Percentiles rank a stretch among this genome's conserved stretches.
Evolutionary conservation across 2,113 vertebrate species (phyloP).

Genomic region (Polypterus bichir): DNA sequence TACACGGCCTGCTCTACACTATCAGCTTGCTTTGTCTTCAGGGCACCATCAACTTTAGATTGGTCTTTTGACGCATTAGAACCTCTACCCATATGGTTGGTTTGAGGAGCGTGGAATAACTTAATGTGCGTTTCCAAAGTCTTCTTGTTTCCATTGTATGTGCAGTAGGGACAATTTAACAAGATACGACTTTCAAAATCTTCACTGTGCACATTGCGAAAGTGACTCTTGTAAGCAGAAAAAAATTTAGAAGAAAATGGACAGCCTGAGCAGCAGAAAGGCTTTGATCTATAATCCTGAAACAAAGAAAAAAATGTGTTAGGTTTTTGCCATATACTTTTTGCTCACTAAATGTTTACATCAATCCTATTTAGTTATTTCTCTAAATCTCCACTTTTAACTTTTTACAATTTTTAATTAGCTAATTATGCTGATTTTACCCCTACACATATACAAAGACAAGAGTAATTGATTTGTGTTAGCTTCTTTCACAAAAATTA

Average conservation of each 20-base stretch:
- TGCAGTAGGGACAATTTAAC: slow-evolving; percentile 97
- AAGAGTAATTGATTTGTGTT: too few species aligned
- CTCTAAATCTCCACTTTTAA: too few species aligned
- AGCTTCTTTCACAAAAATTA: too few species aligned
- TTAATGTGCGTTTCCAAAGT: slow-evolving; percentile 98
- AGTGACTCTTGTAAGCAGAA: slow-evolving; percentile 98
- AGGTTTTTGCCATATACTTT: too few species aligned
- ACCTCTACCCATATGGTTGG: slow-evolving; percentile 62
- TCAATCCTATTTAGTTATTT: too few species aligned
- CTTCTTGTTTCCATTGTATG: slow-evolving; percentile 98
- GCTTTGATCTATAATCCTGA: slow-evolving; percentile 95
- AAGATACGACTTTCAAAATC: slow-evolving; percentile 97
- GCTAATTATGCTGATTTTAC: too few species aligned
- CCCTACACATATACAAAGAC: too few species aligned
- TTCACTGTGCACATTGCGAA: slow-evolving; percentile 95
- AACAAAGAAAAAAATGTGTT: slow-evolving; percentile 14
- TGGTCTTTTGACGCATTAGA: slow-evolving; percentile 78
- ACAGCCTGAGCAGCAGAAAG: slow-evolving; percentile 97
- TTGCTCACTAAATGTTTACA: too few species aligned
- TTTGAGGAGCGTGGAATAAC: slow-evolving; percentile 89
- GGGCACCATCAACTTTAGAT: slow-evolving; percentile 60
- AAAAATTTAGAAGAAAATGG: slow-evolving; percentile 97
- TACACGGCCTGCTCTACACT: slow-evolving; percentile 95
- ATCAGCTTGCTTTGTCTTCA: slow-evolving; percentile 76
- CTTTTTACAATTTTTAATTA: too few species aligned